phyloP scores from a whole-genome alignment of 2,888 invertebrate genomes.

The Choreutis nemorana region DNA sequence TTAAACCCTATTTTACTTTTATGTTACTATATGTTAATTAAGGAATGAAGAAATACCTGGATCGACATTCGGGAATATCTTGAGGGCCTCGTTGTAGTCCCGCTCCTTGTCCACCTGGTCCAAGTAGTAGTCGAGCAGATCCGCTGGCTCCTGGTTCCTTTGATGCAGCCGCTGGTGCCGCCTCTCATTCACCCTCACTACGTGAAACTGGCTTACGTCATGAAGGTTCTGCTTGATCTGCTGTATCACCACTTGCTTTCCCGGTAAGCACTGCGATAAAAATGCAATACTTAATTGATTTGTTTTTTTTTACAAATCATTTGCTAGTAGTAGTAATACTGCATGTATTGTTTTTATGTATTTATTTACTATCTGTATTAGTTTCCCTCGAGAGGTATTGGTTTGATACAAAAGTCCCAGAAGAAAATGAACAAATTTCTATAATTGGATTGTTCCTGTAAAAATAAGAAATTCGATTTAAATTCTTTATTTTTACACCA shows the following conservation, averaged over 20 bases:
- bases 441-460: too few species aligned
- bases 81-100: conserved; percentile 7
- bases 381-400: too few species aligned
- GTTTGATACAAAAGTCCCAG: too few species aligned
- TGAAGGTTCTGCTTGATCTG: conserved; percentile 57
- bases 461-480: too few species aligned
- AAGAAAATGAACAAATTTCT: too few species aligned
- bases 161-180: conserved; percentile 15
- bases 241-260: conserved; percentile 21
- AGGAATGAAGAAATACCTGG: conserved; percentile 14
- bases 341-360: too few species aligned
- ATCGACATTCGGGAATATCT: conserved; percentile 17
- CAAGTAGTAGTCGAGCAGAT: conserved; percentile 26
- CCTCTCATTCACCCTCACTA: conserved; percentile 12
- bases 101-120: conserved; percentile 18
- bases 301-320: too few species aligned
- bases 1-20: background rate
- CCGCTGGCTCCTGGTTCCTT: conserved; percentile 16
- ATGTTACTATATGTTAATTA: background rate
- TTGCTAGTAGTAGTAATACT: too few species aligned
- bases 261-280: conserved; percentile 22
- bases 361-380: too few species aligned
- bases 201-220: conserved; percentile 24
- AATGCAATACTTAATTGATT: background rate
- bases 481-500: too few species aligned